phyloP scores from a whole-genome alignment of 2,113 vertebrate genomes.

The Cochlearius cochlearius region DNA sequence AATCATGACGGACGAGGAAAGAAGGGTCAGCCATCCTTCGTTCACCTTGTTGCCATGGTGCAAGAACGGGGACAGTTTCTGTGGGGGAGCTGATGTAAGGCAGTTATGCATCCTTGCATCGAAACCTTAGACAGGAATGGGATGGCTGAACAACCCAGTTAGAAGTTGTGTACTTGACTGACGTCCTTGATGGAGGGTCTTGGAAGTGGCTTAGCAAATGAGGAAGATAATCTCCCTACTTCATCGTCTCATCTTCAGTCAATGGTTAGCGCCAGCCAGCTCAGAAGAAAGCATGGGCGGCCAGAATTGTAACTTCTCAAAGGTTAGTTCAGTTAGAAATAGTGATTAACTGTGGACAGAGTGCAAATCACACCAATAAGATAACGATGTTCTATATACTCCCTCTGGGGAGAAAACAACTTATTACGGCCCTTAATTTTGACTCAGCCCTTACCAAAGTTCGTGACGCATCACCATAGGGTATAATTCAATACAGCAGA shows the following conservation, averaged over 20 bases:
- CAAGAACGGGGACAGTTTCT: not conserved
- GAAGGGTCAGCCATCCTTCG: not conserved
- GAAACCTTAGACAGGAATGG: not conserved
- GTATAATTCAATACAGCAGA: not conserved
- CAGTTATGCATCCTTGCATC: not conserved
- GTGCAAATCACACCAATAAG: not conserved
- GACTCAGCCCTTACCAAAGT: conserved; percentile 1
- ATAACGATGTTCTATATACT: not conserved
- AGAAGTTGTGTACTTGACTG: not conserved
- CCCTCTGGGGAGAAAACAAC: not conserved
- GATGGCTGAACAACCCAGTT: not conserved
- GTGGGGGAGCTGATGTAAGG: not conserved
- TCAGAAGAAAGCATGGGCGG: not conserved
- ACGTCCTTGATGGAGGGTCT: not conserved
- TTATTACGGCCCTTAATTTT: conserved; percentile 3
- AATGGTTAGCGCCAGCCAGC: not conserved
- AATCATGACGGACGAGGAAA: not conserved
- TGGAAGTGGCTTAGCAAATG: not conserved
- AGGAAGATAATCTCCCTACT: not conserved
- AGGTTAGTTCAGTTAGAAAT: not conserved
- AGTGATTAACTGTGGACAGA: not conserved
- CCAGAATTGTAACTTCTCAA: not conserved
- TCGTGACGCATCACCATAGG: not conserved
- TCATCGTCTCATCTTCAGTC: not conserved
- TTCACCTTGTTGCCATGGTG: not conserved